Conservation (phyloP, 2,888 invertebrate species). For the Druceiella hillmani region DNA sequence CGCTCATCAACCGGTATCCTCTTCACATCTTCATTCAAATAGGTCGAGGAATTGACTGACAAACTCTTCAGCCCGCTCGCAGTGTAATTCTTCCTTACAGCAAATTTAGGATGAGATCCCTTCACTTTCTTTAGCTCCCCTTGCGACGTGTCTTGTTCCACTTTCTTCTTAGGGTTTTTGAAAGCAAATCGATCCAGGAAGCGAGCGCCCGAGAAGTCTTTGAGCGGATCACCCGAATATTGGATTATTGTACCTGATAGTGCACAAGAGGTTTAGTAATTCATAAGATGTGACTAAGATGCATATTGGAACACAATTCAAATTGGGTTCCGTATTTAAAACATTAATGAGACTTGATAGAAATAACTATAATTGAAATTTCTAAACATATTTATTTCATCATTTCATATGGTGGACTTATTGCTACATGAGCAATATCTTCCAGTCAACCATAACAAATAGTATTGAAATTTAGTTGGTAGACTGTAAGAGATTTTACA, state of each 20-base stretch:
- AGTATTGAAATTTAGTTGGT: too few relatives aligned
- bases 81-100: constrained; percentile 60
- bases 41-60: constrained; percentile 67
- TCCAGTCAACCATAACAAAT: too few relatives aligned
- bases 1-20: constrained; percentile 88
- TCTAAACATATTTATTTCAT: too few relatives aligned
- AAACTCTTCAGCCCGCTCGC: constrained; percentile 59
- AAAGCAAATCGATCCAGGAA: constrained; percentile 95
- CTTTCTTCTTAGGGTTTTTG: constrained; percentile 78
- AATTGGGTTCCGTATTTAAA: too few relatives aligned
- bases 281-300: background rate
- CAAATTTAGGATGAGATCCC: constrained; percentile 60
- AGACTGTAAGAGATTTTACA: too few relatives aligned
- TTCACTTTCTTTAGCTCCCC: constrained; percentile 47
- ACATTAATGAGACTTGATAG: too few relatives aligned
- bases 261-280: constrained; percentile 2
- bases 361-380: too few relatives aligned
- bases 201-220: constrained; percentile 84
- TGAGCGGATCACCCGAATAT: constrained; percentile 89
- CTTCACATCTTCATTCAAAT: constrained; percentile 59
- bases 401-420: too few relatives aligned
- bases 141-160: constrained; percentile 28
- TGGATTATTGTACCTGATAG: constrained; percentile 62
- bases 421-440: too few relatives aligned
- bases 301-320: background rate